phyloP scores from a whole-genome alignment of 2,797 vertebrate genomes.

The Xenentodon cancila region DNA sequence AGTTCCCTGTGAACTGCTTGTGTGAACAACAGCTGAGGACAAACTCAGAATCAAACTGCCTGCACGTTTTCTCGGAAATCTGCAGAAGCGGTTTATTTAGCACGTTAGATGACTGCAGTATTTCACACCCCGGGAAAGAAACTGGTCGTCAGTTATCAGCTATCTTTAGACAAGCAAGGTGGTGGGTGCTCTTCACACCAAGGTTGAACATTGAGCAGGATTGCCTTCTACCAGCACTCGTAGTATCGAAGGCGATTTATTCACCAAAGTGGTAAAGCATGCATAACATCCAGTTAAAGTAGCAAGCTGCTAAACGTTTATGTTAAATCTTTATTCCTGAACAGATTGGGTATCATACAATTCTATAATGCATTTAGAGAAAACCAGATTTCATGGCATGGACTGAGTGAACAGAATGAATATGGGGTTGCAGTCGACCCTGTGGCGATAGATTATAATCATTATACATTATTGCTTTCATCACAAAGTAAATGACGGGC shows the following conservation, averaged over 20 bases:
- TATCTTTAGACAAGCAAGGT: too few relatives aligned
- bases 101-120: too few relatives aligned
- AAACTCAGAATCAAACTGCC: too few relatives aligned
- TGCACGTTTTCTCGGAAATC: too few relatives aligned
- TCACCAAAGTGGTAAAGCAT: slow-evolving; percentile 31
- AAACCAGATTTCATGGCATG: slow-evolving; percentile 76
- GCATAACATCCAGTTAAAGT: slow-evolving; percentile 59
- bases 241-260: slow-evolving; percentile 18
- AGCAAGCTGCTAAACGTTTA: slow-evolving; percentile 67
- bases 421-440: slow-evolving; percentile 66
- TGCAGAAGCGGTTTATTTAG: too few relatives aligned
- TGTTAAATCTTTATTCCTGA: slow-evolving; percentile 81
- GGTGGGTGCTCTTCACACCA: too few relatives aligned
- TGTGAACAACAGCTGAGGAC: too few relatives aligned
- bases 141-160: too few relatives aligned
- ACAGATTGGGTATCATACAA: slow-evolving; percentile 78
- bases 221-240: not conserved
- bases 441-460: slow-evolving; percentile 77
- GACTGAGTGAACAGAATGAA: slow-evolving; percentile 69
- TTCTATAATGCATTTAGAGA: slow-evolving; percentile 74
- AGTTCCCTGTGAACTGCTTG: too few relatives aligned
- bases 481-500: slow-evolving; percentile 70
- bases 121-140: too few relatives aligned
- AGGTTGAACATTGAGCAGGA: too few relatives aligned
- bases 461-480: slow-evolving; percentile 82